A percentile compares a stretch with the other conserved stretches of the same genome.
Conservation (phyloP, 1,140 invertebrate genomes). For the Hylaeus volcanicus region DNA sequence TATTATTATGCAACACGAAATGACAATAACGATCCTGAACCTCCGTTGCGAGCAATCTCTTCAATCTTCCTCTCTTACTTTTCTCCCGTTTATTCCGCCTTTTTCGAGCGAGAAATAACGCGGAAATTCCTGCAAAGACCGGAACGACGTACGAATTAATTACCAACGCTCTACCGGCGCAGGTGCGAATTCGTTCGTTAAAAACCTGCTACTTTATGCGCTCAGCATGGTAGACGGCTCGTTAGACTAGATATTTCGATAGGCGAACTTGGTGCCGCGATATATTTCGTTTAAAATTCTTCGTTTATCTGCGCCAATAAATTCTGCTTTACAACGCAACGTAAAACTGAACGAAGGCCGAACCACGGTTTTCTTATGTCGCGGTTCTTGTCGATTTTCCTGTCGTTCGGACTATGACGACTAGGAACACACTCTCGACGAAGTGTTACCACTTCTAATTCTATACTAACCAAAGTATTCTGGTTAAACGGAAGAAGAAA, state of each 20-base stretch:
- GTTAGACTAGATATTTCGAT: constrained; percentile 11
- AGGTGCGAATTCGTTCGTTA: neutral
- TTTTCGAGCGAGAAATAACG: neutral
- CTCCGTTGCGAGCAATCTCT: constrained; percentile 44
- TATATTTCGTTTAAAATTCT: constrained; percentile 39
- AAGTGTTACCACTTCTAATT: too few species aligned
- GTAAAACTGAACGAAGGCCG: too few species aligned
- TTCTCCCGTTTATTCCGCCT: neutral
- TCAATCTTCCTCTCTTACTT: constrained; percentile 53
- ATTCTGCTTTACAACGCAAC: neutral
- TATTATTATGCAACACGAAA: constrained; percentile 64
- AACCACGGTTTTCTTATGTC: neutral
- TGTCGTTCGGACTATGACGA: neutral
- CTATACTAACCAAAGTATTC: too few species aligned
- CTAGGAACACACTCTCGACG: neutral
- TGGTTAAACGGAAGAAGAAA: neutral
- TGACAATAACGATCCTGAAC: constrained; percentile 62
- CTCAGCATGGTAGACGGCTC: neutral
- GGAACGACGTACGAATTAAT: neutral
- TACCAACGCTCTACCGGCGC: neutral
- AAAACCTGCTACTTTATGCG: constrained; percentile 19
- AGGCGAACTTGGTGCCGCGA: neutral
- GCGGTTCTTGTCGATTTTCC: constrained; percentile 1
- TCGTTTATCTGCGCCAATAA: constrained; percentile 20
- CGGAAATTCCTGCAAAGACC: constrained; percentile 4